Percentiles rank a stretch among this genome's conserved stretches.
These are phyloP conservation scores for Acipenser transmontanus DNA, from an alignment of 2,797 vertebrate genomes.

Conservation along the genomic window DNA sequence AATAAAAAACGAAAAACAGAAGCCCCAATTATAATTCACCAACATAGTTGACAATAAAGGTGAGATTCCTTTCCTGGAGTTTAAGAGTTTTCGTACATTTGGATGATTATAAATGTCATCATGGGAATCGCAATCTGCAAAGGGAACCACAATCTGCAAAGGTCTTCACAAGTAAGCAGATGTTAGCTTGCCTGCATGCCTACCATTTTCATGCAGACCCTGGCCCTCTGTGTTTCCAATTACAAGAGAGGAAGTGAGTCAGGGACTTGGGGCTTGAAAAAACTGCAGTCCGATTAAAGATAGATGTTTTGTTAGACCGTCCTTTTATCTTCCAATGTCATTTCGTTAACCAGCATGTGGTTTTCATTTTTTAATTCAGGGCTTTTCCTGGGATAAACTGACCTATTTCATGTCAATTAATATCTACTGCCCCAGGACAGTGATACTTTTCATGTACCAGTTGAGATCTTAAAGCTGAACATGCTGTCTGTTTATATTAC, in stretches of 20 bases:
- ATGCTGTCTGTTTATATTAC: too few relatives aligned
- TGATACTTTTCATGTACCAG: not conserved
- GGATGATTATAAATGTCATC: not conserved
- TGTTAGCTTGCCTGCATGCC: not conserved
- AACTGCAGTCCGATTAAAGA: slow-evolving; percentile 11
- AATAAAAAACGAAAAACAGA: too few relatives aligned
- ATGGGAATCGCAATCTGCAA: too few relatives aligned
- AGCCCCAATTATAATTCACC: too few relatives aligned
- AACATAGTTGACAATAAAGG: too few relatives aligned
- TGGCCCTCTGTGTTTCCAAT: slow-evolving; percentile 1
- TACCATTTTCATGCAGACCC: not conserved
- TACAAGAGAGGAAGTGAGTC: slow-evolving; percentile 8
- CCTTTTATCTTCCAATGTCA: slow-evolving; percentile 7
- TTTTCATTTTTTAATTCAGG: slow-evolving; percentile 12
- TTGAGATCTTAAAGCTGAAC: too few relatives aligned
- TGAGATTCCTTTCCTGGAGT: too few relatives aligned
- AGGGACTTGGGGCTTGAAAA: slow-evolving; percentile 1
- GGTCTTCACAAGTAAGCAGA: not conserved
- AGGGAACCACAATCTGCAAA: too few relatives aligned
- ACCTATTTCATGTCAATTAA: slow-evolving; percentile 2
- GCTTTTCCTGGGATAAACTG: not conserved
- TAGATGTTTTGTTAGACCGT: not conserved
- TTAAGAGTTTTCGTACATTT: not conserved
- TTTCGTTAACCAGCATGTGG: not conserved
- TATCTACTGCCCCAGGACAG: not conserved